These are phyloP conservation scores for Crocodylus rhombifer DNA, from an alignment of 2,797 vertebrate genomes.

Conservation along the genomic window DNA sequence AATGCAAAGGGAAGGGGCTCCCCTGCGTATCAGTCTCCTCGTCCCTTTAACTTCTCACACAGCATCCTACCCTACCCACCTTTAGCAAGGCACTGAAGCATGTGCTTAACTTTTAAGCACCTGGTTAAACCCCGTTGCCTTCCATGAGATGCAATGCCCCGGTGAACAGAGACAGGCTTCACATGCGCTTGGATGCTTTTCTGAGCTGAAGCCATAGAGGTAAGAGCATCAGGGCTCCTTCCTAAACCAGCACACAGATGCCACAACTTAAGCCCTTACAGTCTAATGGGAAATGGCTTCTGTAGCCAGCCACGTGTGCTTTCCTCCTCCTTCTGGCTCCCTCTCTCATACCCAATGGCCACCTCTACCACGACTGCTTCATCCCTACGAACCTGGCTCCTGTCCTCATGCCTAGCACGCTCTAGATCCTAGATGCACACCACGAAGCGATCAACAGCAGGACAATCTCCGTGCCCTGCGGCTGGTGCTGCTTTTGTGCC, in stretches of 20 bases:
- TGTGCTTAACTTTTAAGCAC: accelerated
- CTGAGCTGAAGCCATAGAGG: neutral
- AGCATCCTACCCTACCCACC: neutral
- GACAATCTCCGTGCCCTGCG: accelerated
- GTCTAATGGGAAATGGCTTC: neutral
- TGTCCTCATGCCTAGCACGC: accelerated
- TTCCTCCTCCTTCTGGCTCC: neutral
- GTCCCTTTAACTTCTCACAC: neutral
- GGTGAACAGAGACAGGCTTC: neutral
- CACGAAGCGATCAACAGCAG: neutral
- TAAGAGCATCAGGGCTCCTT: accelerated
- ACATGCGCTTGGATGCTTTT: neutral
- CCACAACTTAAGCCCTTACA: neutral
- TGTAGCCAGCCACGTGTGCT: neutral
- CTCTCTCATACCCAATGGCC: neutral
- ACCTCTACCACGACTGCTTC: neutral
- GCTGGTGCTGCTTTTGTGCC: neutral
- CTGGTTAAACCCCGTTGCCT: neutral
- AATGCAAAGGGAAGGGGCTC: neutral
- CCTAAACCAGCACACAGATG: neutral
- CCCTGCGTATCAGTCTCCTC: no score
- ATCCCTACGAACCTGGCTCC: neutral
- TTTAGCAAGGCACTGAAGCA: neutral
- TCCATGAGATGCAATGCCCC: accelerated
- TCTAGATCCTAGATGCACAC: neutral